phyloP scores from a whole-genome alignment of 1,140 invertebrate species.

The Penaeus japonicus region DNA sequence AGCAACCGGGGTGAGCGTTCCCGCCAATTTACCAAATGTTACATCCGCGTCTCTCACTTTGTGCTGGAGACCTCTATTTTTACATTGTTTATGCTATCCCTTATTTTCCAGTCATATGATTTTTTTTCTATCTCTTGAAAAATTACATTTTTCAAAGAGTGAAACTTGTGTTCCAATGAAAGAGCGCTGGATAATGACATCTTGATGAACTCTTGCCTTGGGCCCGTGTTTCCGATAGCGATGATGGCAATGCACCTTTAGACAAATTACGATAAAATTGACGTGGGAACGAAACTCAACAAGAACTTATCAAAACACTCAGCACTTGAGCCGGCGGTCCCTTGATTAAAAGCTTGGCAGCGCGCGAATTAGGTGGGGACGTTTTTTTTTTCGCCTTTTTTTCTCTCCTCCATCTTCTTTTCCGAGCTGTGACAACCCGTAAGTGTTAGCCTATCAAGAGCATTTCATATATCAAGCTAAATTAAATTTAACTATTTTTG shows the following conservation, averaged over 20 bases:
- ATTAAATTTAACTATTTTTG: no score
- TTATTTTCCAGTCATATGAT: neutral
- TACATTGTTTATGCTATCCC: neutral
- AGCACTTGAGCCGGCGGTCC: neutral
- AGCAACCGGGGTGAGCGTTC: slow-evolving; percentile 48
- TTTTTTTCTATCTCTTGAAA: neutral
- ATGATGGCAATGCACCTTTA: neutral
- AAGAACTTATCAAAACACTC: slow-evolving; percentile 48
- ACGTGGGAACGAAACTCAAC: slow-evolving; percentile 21
- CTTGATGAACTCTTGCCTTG: no score
- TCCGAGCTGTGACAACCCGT: no score
- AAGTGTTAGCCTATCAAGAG: no score
- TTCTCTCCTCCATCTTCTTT: no score
- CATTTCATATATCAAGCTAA: no score
- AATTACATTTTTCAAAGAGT: no score
- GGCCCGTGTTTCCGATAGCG: neutral
- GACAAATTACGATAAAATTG: slow-evolving; percentile 36
- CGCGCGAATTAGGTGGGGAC: slow-evolving; percentile 23
- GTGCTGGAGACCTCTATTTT: slow-evolving; percentile 24
- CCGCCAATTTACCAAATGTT: slow-evolving; percentile 55
- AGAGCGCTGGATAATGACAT: no score
- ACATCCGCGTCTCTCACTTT: slow-evolving; percentile 50
- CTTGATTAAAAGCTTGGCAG: slow-evolving; percentile 50
- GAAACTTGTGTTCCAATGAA: no score
- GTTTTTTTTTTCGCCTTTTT: neutral